Percentiles rank a stretch among this genome's conserved stretches.
Evolutionary conservation across 2,888 invertebrate genomes (phyloP).

Genomic region (Parapristionchus giblindavisi): DNA sequence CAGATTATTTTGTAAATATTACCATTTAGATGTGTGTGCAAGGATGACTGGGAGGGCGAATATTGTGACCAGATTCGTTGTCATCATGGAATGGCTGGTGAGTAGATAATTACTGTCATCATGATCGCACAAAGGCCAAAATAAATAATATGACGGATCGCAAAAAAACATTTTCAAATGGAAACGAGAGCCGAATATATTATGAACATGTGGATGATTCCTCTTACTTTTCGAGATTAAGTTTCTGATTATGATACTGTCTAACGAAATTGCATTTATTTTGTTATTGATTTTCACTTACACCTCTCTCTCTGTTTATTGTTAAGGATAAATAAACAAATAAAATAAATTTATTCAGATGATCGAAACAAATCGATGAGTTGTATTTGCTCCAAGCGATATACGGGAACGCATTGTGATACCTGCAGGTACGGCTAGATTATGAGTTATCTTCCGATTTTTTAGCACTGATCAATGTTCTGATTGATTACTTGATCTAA

Average conservation of each 20-base stretch:
- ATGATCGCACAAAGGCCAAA: no score
- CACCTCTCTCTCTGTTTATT: no score
- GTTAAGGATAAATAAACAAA: no score
- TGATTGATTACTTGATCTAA: no score
- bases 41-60: slow-evolving; percentile 62
- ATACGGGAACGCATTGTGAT: slow-evolving; percentile 59
- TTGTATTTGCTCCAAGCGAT: slow-evolving; percentile 61
- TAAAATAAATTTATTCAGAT: slow-evolving; percentile 43
- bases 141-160: no score
- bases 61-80: slow-evolving; percentile 65
- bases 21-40: slow-evolving; percentile 56
- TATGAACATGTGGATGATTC: no score
- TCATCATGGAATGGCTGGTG: slow-evolving; percentile 60
- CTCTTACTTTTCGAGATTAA: not conserved
- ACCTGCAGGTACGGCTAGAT: slow-evolving; percentile 5
- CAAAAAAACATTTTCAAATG: no score
- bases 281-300: no score
- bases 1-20: not conserved
- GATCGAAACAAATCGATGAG: slow-evolving; percentile 49
- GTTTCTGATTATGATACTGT: no score
- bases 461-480: not conserved
- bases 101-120: not conserved
- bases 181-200: no score
- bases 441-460: not conserved
- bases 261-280: no score